phyloP scores from a whole-genome alignment of 1,140 invertebrate species.

The Acyrthosiphon pisum region DNA sequence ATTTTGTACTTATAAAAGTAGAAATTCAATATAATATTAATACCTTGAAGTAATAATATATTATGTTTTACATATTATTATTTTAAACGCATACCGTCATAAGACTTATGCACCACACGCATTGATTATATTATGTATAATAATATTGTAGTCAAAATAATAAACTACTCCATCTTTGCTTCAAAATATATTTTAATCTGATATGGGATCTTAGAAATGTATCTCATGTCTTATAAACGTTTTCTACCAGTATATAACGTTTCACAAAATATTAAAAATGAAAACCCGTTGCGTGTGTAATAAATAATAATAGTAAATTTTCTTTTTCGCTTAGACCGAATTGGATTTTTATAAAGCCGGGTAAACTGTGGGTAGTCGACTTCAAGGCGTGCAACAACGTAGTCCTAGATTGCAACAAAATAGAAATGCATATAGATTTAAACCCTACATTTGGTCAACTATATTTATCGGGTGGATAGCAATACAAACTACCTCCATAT shows the following conservation, averaged over 20 bases:
- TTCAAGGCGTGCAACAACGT: background rate
- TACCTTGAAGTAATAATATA: background rate
- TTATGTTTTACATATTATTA: background rate
- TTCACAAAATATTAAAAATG: background rate
- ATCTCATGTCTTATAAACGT: background rate
- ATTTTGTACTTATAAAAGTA: background rate
- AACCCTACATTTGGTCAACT: too few relatives aligned
- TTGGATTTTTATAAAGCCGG: background rate
- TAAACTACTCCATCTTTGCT: background rate
- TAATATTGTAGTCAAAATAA: background rate
- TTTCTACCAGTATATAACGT: background rate
- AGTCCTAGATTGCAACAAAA: background rate
- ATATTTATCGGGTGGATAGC: too few relatives aligned
- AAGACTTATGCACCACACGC: background rate
- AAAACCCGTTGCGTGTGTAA: background rate
- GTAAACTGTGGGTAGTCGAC: background rate
- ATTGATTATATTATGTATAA: background rate
- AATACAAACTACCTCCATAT: too few relatives aligned
- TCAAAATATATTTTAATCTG: background rate
- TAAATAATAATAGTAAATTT: background rate
- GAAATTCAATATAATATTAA: background rate
- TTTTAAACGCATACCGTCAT: background rate
- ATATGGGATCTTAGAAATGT: background rate
- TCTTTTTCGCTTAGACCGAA: background rate
- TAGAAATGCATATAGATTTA: too few relatives aligned